phyloP scores from a whole-genome alignment of 2,113 vertebrate genomes.

The Dryoscopus gambensis region DNA sequence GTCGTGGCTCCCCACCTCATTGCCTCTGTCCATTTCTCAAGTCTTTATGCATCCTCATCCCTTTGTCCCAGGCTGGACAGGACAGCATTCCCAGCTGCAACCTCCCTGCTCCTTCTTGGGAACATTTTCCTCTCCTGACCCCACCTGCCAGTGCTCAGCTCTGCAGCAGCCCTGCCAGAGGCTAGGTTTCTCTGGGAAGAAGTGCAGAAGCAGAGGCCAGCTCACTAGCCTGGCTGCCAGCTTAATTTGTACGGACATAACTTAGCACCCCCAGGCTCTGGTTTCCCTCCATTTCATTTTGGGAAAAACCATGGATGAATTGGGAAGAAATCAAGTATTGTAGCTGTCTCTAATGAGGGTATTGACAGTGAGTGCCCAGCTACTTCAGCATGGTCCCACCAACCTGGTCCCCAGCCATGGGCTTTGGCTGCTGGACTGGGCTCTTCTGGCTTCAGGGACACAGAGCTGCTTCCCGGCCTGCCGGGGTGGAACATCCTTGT shows the following conservation, averaged over 20 bases:
- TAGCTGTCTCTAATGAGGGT: neutral
- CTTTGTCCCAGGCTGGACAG: neutral
- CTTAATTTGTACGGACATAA: neutral
- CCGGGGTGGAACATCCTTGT: neutral
- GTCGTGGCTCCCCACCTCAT: neutral
- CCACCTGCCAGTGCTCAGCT: neutral
- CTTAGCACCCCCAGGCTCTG: neutral
- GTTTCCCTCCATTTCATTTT: neutral
- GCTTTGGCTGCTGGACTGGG: neutral
- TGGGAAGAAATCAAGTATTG: neutral
- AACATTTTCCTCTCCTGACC: neutral
- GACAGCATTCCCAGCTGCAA: neutral
- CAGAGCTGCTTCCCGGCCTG: neutral
- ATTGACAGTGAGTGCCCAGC: neutral
- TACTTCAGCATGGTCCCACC: fast-evolving
- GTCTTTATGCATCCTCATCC: neutral
- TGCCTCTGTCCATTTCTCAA: neutral
- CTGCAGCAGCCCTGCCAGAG: neutral
- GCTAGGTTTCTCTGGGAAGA: neutral
- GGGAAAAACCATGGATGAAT: neutral
- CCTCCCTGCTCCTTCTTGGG: neutral
- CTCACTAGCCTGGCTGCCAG: neutral
- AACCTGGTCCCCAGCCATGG: fast-evolving
- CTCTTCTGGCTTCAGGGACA: neutral
- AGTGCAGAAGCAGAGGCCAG: neutral